Conservation (phyloP, 1,140 invertebrate species). For the Streblospio benedicti region DNA sequence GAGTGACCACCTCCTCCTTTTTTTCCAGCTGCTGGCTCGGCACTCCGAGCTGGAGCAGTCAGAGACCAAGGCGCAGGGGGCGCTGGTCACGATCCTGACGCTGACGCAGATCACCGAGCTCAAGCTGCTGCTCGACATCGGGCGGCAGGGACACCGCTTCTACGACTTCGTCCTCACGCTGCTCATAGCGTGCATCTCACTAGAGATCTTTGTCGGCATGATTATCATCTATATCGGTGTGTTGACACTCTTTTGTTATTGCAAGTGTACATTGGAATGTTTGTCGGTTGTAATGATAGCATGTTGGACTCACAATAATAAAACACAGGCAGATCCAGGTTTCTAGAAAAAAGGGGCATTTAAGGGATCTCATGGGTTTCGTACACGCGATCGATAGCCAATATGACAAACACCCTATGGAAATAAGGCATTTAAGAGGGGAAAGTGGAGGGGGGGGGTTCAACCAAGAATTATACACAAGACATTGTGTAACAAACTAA, state of each 20-base stretch:
- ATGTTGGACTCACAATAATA: neutral
- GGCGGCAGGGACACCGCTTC: constrained; percentile 15
- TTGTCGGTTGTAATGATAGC: neutral
- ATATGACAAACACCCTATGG: no score
- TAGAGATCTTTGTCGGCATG: constrained; percentile 19
- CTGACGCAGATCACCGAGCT: constrained; percentile 21
- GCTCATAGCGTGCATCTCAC: constrained; percentile 18
- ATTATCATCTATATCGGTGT: constrained; percentile 21
- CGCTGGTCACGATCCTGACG: constrained; percentile 17
- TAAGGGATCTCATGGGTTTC: no score
- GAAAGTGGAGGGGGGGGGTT: neutral
- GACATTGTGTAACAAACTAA: neutral
- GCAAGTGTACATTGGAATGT: neutral
- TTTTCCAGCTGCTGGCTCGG: constrained; percentile 15
- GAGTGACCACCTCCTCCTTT: no score
- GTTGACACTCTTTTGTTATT: neutral
- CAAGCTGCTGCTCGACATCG: constrained; percentile 19
- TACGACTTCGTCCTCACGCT: constrained; percentile 19
- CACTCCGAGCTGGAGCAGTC: constrained; percentile 20
- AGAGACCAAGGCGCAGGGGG: constrained; percentile 19
- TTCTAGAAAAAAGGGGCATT: no score
- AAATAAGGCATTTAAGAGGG: neutral
- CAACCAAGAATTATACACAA: neutral
- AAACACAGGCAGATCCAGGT: neutral
- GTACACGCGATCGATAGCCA: no score